Base-by-base conservation (phyloP, 2,888 invertebrate species). In the Trachelus iudaicus region DNA sequence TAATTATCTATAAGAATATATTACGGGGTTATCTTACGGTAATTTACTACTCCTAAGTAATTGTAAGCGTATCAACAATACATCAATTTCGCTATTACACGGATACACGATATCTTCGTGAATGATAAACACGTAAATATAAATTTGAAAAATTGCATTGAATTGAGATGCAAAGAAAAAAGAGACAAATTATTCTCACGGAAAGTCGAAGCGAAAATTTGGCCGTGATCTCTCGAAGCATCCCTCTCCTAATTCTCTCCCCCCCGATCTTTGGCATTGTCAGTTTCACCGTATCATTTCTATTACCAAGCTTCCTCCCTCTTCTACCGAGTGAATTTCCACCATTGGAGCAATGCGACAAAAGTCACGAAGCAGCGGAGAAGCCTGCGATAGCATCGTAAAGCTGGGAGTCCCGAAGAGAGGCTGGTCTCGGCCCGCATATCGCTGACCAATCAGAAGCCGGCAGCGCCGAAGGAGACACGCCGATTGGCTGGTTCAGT, bases 341-440 rank as follows among this genome's bases (percentile, higher is more conserved):
- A 56, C 56, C 56, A 56, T 56, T 56, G 56, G 56, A 56, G 56
- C 56, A 56, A 23, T 23, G 56, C 56, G 56, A 23, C 56, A 6
- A 56, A 23, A 56, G 9, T 56, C 56, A 56, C 15, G 56, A 56
- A 56, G 56, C 2, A 56, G 56, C 23, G 23, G 1, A 56, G 56
- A 56, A 56, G 56, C 56, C 56, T 1, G 23, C 23, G 56, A 56
- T 56, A 56, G 56, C 56, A 23, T 56, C 56, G 9, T 23, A 56
- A 0, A 56, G 56, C 23, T 23, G 56, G 1, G 56, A 56, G 23
- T 56, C 56, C 56, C 56, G 15, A 56, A 56, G 69, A 84, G 82
- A 85, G 85, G 83, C 83, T 77, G 85, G 81, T 83, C 83, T 82
- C 84, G 84, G 84, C 87, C 87, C 86, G 89, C 87, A 89, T 87